Base-by-base conservation (phyloP, 2,888 invertebrate genomes). In the Epicampocera succincta region DNA sequence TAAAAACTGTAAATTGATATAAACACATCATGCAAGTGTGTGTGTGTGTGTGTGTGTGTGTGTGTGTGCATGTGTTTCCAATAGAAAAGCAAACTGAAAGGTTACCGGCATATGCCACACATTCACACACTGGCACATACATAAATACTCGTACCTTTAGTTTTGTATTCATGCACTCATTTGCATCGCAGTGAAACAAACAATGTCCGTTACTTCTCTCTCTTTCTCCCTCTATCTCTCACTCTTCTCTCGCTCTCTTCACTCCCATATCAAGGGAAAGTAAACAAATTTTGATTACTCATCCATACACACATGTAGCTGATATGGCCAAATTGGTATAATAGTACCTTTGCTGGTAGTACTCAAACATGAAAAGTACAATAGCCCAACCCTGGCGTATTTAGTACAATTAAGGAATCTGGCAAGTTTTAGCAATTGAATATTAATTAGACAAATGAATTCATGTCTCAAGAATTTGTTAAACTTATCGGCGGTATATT, bases 1-100 rank as follows among this genome's bases (percentile, higher is more conserved):
- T 60, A 33, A 68, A 72, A 73, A 66, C 25, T 52, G 25, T 71
- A 72, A 73, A 79, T 79, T 60, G 72, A 72, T 68, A 79, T 38
- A 66, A 58, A 72, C 17, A 71, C 15, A 76, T 3, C 15, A 76
- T 3, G 13, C 44, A 46, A 1, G 40, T 19, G 21, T 0, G 12
- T 2, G 17, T 15, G 40, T 17, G 3, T 48, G 42, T 19, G 2
- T 60, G 17, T 8, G 17, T 15, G 17, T 17, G 13, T 40, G 42
- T 44, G 5, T 48, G 17, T 8, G 17, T 46, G 17, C 15, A 42
- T 29, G n/a, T 29, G 15, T 52, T 65, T 38, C 65, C 38, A 4
- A 21, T 50, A n/a, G 50, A 42, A 52, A 61, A 52, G 44, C 38
- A 29, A 29, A 42, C 17, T 29, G 19, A 25, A 54, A 13, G 29